Evolutionary conservation across 2,888 invertebrate genomes (phyloP), one percentile per base, ranked within the genome.

Genomic region (Xylota sylvarum): DNA sequence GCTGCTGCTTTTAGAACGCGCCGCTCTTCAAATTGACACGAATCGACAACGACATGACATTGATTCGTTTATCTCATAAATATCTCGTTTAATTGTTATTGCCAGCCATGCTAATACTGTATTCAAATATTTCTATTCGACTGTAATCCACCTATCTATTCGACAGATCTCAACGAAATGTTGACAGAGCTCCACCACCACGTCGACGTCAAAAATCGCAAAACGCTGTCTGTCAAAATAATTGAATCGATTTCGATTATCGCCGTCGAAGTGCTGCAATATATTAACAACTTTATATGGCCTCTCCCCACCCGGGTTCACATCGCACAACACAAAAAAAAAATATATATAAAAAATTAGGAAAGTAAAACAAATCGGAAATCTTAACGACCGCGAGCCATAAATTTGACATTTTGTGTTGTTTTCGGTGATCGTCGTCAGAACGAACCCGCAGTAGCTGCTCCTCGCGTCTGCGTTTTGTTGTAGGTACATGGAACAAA

Each of bases 61-160:
- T 85, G 85, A 85, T 85, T 76, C 85, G 85, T 65, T 70, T 85
- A 76, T 85, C 69, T 58, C 76, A 85, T 85, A 85, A 85, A 85
- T 76, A 80, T 76, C 76, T 58, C 60, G 58, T 76, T 85, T 85
- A 80, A 85, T 85, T 80, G 85, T 80, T 85, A 85, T 76, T 55
- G 70, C 85, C 69, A 7, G 48, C 81, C 72, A 77, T 81, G 76
- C 76, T 77, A 81, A 85, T 81, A 76, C 27, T 32, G 19, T 76
- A 62, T 72, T 85, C 40, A 69, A 79, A 67, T 64, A 64, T 48
- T 77, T 64, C 58, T 65, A 43, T 56, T 19, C 32, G 58, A 55
- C 60, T 62, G 35, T 72, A 72, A 85, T 76, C 76, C 55, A 60
- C 56, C 62, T 73, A 85, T 85, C 81, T 52, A 30, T 37, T 72